Evolutionary conservation across 2,113 vertebrate genomes (phyloP), one percentile per base, ranked within the genome.

Genomic region (Chaenogobius annularis): DNA sequence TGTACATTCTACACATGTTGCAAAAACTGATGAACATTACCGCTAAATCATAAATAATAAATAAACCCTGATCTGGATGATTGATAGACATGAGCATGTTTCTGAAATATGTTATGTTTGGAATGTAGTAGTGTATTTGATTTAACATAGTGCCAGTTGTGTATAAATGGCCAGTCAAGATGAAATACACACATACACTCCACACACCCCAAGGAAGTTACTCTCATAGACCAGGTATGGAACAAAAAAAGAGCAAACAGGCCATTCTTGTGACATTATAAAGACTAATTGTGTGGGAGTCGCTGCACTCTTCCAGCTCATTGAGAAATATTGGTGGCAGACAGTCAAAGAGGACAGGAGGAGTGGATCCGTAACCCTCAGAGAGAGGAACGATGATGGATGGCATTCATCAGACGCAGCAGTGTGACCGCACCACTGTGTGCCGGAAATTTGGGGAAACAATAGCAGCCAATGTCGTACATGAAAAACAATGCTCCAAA

Each of bases 401-500:
- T 70, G 12, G 20, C 56, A 43, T 46, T 48, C 72, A 62, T 75
- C 72, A 75, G 43, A 44, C 55, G 68, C 76, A 63, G 15, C 67
- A 20, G 48, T 58, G 48, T 62, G 46, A 61, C 56, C 58, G 35
- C 69, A 54, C 54, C 48, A 64, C 52, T 31, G 62, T 77, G 74
- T 69, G 52, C 68, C 74, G 75, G 48, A 20, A 9, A 69, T 59
- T 63, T 64, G 10, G 20, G 66, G 66, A 73, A 69, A 64, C 43
- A 31, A 35, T 19, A 37, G 17, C 68, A 70, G 70, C 37, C 56
- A 14, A 48, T 40, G 48, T 67, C 59, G 52, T 14, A 62, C 73
- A 37, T 63, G 65, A 65, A 37, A 69, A 54, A 78, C 48, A 66
- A 68, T 54, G 59, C 50, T 68, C 69, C 75, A 48, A 70, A 59